Evolutionary conservation across 2,797 vertebrate genomes (phyloP).

Genomic region (Toxotes lorentzi): DNA sequence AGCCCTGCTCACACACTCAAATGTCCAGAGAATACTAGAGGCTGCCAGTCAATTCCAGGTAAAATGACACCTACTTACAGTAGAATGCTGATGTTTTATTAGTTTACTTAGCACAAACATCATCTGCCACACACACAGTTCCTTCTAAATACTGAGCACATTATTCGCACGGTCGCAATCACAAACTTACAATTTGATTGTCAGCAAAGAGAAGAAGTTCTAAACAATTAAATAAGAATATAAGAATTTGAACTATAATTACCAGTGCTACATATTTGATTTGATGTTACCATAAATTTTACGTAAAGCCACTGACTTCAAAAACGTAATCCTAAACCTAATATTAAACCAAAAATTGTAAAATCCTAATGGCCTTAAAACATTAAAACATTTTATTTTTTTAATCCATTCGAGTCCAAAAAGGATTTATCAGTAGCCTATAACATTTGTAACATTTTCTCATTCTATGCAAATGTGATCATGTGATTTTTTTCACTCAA

Average conservation of each 20-base stretch:
- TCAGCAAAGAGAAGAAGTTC: not conserved
- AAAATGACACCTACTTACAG: conserved; percentile 13
- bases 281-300: not conserved
- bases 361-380: not conserved
- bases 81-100: too few relatives aligned
- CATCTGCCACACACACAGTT: not conserved
- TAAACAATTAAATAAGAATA: not conserved
- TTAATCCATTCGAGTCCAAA: not conserved
- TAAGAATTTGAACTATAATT: not conserved
- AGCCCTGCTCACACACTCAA: conserved; percentile 92
- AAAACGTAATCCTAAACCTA: not conserved
- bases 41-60: conserved; percentile 98
- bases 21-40: conserved; percentile 94
- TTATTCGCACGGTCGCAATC: not conserved
- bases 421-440: not conserved
- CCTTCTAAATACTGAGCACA: not conserved
- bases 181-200: not conserved
- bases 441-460: not conserved
- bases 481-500: not conserved
- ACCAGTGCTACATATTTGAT: not conserved
- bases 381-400: not conserved
- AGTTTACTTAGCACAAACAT: not conserved
- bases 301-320: not conserved
- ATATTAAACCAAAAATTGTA: not conserved
- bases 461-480: not conserved